phyloP scores from a whole-genome alignment of 2,888 invertebrate species.

The Nineta flava region DNA sequence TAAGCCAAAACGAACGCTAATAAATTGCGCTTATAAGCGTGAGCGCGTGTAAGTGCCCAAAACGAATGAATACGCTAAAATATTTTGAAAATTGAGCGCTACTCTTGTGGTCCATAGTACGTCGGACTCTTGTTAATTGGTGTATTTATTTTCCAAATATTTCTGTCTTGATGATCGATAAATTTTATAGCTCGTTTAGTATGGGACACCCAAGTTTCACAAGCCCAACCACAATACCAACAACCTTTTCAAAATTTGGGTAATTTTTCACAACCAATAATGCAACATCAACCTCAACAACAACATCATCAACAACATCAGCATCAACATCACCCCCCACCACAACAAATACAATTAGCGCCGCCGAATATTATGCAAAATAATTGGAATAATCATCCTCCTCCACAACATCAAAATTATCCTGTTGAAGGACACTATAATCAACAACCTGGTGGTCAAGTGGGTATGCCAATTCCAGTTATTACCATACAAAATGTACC shows the following conservation, averaged over 20 bases:
- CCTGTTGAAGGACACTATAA: background rate
- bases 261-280: background rate
- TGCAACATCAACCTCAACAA: background rate
- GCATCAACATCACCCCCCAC: slow-evolving; percentile 4
- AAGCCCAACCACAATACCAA: background rate
- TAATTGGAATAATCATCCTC: background rate
- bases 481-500: background rate
- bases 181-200: slow-evolving; percentile 14
- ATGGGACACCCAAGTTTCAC: slow-evolving; percentile 13
- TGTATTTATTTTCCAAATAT: too few relatives aligned
- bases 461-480: background rate
- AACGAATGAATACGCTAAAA: too few relatives aligned
- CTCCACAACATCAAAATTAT: background rate
- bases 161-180: background rate
- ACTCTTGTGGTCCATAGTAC: too few relatives aligned
- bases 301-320: slow-evolving; percentile 1
- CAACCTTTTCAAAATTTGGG: background rate
- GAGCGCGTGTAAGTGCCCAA: too few relatives aligned
- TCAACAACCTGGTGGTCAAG: background rate
- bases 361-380: background rate
- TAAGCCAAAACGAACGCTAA: too few relatives aligned
- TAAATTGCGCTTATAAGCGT: too few relatives aligned
- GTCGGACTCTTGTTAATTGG: too few relatives aligned
- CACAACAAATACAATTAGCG: background rate
- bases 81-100: too few relatives aligned